Base-by-base conservation (phyloP, 1,140 invertebrate species). In the Drosophila obscura region DNA sequence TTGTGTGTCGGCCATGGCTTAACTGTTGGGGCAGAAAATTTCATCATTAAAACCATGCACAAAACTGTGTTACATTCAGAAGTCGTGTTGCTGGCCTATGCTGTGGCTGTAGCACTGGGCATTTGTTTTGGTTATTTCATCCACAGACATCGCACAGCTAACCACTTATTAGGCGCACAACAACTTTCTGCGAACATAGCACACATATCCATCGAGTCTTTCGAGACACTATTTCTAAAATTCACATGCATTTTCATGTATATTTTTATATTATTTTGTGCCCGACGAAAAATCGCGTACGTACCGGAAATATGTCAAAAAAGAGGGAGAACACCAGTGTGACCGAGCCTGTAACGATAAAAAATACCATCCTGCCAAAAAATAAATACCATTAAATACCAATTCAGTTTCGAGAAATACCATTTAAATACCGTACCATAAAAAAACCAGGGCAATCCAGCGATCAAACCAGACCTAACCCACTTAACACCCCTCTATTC, bases 271-370 rank as follows among this genome's bases (percentile, higher is more conserved):
- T 57, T 79, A 72, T 80, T 77, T 57, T 53, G 35, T 49, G 41
- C 26, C 31, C 45, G 61, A 61, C 45, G 65, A 35, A 78, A 91
- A 78, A 77, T 80, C 77, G 80, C 89, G 85, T 91, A 88, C 90
- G 72, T 91, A 91, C 90, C 90, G 90, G 90, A 91, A 90, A 91
- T 85, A 76, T 91, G 80, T 80, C 77, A 73, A 91, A 82, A 91
- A 91, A 91, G 88, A 91, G 77, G 60, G 84, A 84, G 60, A 55
- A 7, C 26, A 39, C 26, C 41, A 26, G 66, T 64, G 62, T 28
- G 22, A 50, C 22, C 55, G 43, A 6, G 15, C 4, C 11, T 5
- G 45, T 11, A 9, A 11, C 13, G 15, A 1, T 44, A 28, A 16
- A 45, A 48, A 11, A 48, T 48, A 22, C 45, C 45, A 2, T 19